phyloP scores from a whole-genome alignment of 1,140 invertebrate genomes.

The silkworm (Bombyx mori) region ASM3026992v2 NC_085112.1:9245501-9246000 shows the following conservation, averaged over 20 bases:
- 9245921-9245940: slow-evolving; percentile 11
- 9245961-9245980: too few relatives aligned
- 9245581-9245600: slow-evolving; percentile 21
- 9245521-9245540: slow-evolving; percentile 99
- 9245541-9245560: slow-evolving; percentile 99
- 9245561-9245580: slow-evolving; percentile 28
- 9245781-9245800: slow-evolving; percentile 56
- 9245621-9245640: slow-evolving; percentile 52
- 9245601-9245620: slow-evolving; percentile 23
- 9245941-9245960: slow-evolving; percentile 33
- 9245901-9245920: slow-evolving; percentile 24
- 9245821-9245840: slow-evolving; percentile 45
- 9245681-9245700: slow-evolving; percentile 70
- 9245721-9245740: slow-evolving; percentile 67
- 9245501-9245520: slow-evolving; percentile 99
- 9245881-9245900: slow-evolving; percentile 31
- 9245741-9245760: slow-evolving; percentile 59
- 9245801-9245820: slow-evolving; percentile 49
- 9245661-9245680: slow-evolving; percentile 63
- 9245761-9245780: slow-evolving; percentile 53
- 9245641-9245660: slow-evolving; percentile 63
- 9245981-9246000: too few relatives aligned
- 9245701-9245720: slow-evolving; percentile 67
- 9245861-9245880: slow-evolving; percentile 23
- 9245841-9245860: slow-evolving; percentile 44